These are phyloP conservation scores for Fringilla coelebs DNA, from an alignment of 2,797 vertebrate species.

Conservation along the genomic window DNA sequence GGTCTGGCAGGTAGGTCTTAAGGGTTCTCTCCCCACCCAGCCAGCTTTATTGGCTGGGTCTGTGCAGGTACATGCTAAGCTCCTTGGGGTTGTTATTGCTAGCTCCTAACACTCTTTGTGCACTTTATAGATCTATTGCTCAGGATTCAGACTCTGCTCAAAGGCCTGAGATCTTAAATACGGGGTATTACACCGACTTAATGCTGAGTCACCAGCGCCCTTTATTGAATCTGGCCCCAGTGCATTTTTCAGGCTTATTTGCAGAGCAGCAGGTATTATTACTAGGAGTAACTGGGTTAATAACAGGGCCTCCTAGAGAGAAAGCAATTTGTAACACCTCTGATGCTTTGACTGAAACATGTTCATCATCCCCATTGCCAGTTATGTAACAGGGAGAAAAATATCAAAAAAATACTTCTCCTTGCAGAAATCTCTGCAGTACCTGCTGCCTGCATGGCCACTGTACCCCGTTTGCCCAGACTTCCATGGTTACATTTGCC, in stretches of 20 bases:
- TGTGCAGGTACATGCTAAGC: not conserved
- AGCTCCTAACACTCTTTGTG: not conserved
- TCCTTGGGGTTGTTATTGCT: not conserved
- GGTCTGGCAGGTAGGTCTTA: not conserved
- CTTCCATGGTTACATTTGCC: not conserved
- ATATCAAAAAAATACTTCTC: not conserved
- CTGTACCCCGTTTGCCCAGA: not conserved
- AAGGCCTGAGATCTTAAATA: conserved; percentile 23
- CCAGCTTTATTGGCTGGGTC: not conserved
- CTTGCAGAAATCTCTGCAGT: not conserved
- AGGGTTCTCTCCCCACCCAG: not conserved
- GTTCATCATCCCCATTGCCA: not conserved
- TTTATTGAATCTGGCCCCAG: conserved; percentile 33
- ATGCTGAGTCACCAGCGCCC: not conserved
- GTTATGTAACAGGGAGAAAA: conserved; percentile 44
- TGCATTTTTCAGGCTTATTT: conserved; percentile 42
- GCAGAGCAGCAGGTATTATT: conserved; percentile 31
- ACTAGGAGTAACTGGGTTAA: conserved; percentile 58
- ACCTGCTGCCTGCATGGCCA: not conserved
- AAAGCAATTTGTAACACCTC: conserved; percentile 57
- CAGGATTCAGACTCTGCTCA: conserved; percentile 20
- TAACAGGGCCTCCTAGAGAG: conserved; percentile 46
- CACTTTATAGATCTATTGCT: conserved; percentile 17
- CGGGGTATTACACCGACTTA: not conserved
- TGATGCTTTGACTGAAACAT: conserved; percentile 26